Percentiles rank a stretch among this genome's conserved stretches.
Evolutionary conservation across 2,888 invertebrate genomes (phyloP).

Genomic region (Scaeva pyrastri): DNA sequence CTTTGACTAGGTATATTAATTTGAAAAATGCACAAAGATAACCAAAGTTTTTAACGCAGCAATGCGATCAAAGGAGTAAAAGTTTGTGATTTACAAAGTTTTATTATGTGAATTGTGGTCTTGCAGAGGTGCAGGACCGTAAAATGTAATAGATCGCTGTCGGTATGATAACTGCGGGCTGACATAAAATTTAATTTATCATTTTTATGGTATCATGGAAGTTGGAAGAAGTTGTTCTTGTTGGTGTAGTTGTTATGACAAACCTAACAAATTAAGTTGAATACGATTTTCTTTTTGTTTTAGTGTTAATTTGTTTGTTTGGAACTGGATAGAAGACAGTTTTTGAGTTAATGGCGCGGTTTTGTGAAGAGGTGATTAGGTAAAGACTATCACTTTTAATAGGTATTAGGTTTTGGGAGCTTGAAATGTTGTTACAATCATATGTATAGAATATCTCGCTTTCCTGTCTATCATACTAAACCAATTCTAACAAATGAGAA

Average conservation of each 20-base stretch:
- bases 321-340: neutral
- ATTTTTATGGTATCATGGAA: constrained; percentile 6
- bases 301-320: neutral
- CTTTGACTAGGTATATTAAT: constrained; percentile 73
- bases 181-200: constrained; percentile 53
- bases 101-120: constrained; percentile 55
- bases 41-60: constrained; percentile 63
- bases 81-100: constrained; percentile 72
- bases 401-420: too few species aligned
- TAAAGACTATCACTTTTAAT: too few species aligned
- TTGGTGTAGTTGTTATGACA: neutral
- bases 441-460: too few species aligned
- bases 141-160: constrained; percentile 43
- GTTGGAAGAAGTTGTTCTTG: neutral
- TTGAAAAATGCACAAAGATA: constrained; percentile 73
- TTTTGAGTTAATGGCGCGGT: too few species aligned
- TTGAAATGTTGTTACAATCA: too few species aligned
- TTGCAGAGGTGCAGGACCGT: constrained; percentile 35
- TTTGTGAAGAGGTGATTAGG: too few species aligned
- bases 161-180: constrained; percentile 30
- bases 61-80: constrained; percentile 63
- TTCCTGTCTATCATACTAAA: too few species aligned
- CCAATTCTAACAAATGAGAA: too few species aligned
- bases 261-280: constrained; percentile 4
- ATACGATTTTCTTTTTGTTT: neutral